phyloP scores from a whole-genome alignment of 37 sponge, comb jelly and placozoan genomes.

The Aphrocallistes beatrix region DNA sequence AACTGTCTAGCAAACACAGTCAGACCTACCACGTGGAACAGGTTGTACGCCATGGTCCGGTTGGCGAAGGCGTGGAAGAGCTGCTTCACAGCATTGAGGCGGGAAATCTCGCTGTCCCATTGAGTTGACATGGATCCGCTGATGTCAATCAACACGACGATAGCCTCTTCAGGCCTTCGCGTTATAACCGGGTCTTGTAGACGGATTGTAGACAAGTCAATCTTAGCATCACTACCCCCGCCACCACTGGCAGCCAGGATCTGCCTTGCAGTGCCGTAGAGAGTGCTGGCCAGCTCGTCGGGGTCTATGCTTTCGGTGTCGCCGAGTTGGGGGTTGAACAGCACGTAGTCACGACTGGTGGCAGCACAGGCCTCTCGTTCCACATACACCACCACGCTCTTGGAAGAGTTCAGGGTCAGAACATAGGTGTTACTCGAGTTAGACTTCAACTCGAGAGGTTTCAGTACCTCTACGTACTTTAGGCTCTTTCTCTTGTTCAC shows the following conservation, averaged over 20 bases:
- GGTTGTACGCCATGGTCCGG: constrained; percentile 21
- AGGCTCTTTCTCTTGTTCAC: not conserved
- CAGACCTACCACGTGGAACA: not conserved
- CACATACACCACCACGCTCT: not conserved
- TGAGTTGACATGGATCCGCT: constrained; percentile 18
- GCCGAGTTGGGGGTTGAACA: not conserved
- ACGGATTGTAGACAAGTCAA: not conserved
- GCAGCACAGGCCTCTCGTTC: constrained; percentile 15
- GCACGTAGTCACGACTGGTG: constrained; percentile 11
- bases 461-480: not conserved
- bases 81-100: not conserved
- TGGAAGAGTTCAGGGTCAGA: not conserved
- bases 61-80: constrained; percentile 23
- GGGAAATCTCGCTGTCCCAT: constrained; percentile 12
- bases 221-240: not conserved
- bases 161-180: constrained; percentile 26
- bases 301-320: not conserved
- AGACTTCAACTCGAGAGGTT: constrained; percentile 4
- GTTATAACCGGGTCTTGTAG: constrained; percentile 16
- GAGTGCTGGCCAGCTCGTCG: not conserved
- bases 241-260: not conserved
- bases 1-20: not conserved
- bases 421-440: not conserved
- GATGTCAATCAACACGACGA: constrained; percentile 22
- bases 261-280: not conserved